Evolutionary conservation across 2,113 vertebrate genomes (phyloP).

Genomic region (Vulpes ferrilata): DNA sequence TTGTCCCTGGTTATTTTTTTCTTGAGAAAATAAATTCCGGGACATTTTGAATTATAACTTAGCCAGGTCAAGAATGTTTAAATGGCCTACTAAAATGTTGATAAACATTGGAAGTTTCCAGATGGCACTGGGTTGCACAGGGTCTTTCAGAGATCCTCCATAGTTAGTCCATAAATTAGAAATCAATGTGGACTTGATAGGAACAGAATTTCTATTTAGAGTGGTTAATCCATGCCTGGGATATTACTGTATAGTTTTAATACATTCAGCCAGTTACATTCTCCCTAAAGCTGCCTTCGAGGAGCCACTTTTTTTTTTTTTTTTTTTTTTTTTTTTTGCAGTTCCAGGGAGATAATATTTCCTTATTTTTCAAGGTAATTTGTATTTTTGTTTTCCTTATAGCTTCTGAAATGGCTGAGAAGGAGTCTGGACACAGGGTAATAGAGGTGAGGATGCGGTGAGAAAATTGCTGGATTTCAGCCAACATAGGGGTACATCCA

Average conservation of each 20-base stretch:
- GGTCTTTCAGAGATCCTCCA: background rate
- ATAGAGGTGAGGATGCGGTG: background rate
- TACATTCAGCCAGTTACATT: background rate
- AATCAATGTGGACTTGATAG: background rate
- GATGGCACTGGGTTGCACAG: background rate
- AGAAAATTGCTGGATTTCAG: slow-evolving; percentile 62
- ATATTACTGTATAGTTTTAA: slow-evolving; percentile 32
- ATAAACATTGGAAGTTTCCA: slow-evolving; percentile 44
- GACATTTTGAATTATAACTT: slow-evolving; percentile 14
- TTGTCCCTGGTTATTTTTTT: background rate
- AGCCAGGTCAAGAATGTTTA: slow-evolving; percentile 65
- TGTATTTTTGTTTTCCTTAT: slow-evolving; percentile 67
- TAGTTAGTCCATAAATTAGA: slow-evolving; percentile 40
- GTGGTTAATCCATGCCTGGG: background rate
- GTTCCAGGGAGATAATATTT: slow-evolving; percentile 41
- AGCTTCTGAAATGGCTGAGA: slow-evolving; percentile 60
- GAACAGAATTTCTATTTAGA: slow-evolving; percentile 66
- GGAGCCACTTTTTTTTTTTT: slow-evolving; percentile 43
- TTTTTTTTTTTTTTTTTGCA: background rate
- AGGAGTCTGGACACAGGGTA: background rate
- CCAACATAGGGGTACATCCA: no score
- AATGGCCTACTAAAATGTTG: slow-evolving; percentile 65
- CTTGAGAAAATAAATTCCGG: slow-evolving; percentile 53
- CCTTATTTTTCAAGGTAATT: slow-evolving; percentile 58
- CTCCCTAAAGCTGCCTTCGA: slow-evolving; percentile 6